Evolutionary conservation across 2,113 vertebrate genomes (phyloP).

Genomic region (Pelecanoides urinatrix): DNA sequence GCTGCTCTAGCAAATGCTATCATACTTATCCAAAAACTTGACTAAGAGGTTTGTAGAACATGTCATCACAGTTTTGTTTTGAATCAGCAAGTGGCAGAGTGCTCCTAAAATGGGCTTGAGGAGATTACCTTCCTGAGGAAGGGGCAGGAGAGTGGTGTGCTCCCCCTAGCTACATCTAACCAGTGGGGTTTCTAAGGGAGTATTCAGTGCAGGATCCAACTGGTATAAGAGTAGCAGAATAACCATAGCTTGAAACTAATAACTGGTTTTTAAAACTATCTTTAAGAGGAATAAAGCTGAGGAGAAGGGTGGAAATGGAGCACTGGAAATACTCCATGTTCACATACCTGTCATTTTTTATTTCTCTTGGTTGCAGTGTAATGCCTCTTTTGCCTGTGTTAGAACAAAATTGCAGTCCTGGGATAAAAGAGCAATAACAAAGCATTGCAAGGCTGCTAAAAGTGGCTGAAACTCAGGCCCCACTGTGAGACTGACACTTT

Average conservation of each 20-base stretch:
- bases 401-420: background rate
- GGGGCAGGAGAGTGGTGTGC: background rate
- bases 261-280: background rate
- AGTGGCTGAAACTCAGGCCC: background rate
- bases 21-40: background rate
- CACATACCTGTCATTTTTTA: background rate
- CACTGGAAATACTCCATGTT: background rate
- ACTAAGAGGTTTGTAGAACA: background rate
- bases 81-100: background rate
- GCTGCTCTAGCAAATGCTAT: background rate
- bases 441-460: background rate
- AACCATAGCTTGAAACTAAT: background rate
- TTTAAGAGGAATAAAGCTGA: background rate
- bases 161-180: background rate
- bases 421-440: background rate
- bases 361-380: background rate
- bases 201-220: background rate
- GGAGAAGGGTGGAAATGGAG: background rate
- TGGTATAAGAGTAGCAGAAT: background rate
- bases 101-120: background rate
- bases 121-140: background rate
- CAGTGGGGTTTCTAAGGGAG: background rate
- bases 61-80: background rate
- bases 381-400: background rate
- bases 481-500: background rate